Conservation (phyloP, 2,888 invertebrate genomes). For the Drosophila picticornis region DNA sequence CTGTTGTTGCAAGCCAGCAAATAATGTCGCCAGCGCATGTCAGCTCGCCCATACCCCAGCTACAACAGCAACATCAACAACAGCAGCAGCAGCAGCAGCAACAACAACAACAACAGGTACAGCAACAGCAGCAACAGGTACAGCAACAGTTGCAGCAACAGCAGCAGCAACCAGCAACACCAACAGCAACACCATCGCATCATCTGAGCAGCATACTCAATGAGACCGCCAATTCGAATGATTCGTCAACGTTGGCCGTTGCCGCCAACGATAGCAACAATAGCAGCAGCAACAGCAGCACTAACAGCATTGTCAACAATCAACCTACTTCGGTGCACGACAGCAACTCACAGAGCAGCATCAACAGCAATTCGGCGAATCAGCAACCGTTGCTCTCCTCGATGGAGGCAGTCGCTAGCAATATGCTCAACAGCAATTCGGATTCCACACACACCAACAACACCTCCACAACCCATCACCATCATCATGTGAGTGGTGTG, state of each 20-base stretch:
- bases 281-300: conserved; percentile 84
- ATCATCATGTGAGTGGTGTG: conserved; percentile 61
- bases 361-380: conserved; percentile 78
- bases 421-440: conserved; percentile 81
- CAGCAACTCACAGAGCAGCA: conserved; percentile 85
- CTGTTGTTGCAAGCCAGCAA: conserved; percentile 44
- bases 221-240: conserved; percentile 84
- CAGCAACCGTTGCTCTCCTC: conserved; percentile 75
- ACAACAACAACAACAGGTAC: conserved; percentile 15
- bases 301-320: conserved; percentile 85
- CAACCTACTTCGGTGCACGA: conserved; percentile 85
- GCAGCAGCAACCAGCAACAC: conserved; percentile 67
- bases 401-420: conserved; percentile 62
- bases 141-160: conserved; percentile 63
- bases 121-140: conserved; percentile 47
- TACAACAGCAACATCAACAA: conserved; percentile 60
- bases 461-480: conserved; percentile 9
- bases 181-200: conserved; percentile 77
- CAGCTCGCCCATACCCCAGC: conserved; percentile 58
- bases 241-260: conserved; percentile 84
- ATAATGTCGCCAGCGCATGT: conserved; percentile 66
- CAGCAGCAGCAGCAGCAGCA: conserved; percentile 55
- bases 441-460: conserved; percentile 71
- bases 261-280: conserved; percentile 84
- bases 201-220: conserved; percentile 82